These are phyloP conservation scores for Leptodactylus fuscus DNA, from an alignment of 2,113 vertebrate species.

Conservation along the genomic window DNA sequence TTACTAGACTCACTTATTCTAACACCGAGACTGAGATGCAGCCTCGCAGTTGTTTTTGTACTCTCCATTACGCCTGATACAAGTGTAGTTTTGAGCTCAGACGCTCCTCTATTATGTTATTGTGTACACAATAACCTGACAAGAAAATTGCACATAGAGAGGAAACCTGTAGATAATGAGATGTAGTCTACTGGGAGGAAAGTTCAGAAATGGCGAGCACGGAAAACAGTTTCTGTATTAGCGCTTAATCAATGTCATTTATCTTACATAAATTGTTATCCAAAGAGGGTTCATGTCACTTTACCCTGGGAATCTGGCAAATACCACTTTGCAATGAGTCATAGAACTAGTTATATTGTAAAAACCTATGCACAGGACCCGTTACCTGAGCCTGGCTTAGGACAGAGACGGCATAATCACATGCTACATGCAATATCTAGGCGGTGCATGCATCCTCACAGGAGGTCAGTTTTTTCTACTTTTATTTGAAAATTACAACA, in stretches of 20 bases:
- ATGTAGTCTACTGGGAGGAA: neutral
- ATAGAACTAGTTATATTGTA: neutral
- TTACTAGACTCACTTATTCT: too few species aligned
- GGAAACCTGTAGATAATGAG: neutral
- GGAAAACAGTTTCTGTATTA: neutral
- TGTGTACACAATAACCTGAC: neutral
- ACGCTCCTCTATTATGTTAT: too few species aligned
- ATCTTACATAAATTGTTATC: constrained; percentile 5
- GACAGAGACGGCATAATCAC: constrained; percentile 6
- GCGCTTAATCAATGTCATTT: constrained; percentile 27
- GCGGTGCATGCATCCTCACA: neutral
- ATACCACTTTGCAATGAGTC: constrained; percentile 8
- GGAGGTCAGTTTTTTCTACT: neutral
- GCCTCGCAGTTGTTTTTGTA: neutral
- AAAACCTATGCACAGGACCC: neutral
- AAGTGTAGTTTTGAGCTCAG: neutral
- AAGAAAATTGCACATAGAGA: constrained; percentile 1
- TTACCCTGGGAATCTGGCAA: constrained; percentile 26
- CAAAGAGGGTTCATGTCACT: constrained; percentile 11
- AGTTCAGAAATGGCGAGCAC: neutral
- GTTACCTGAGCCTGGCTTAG: neutral
- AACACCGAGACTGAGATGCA: too few species aligned
- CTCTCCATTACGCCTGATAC: neutral
- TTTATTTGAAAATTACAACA: constrained; percentile 33
- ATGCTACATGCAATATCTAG: neutral